A percentile compares a stretch with the other conserved stretches of the same genome.
These are phyloP conservation scores for Leguminivora glycinivorella DNA, from an alignment of 1,140 invertebrate species.

Conservation along the genomic window DNA sequence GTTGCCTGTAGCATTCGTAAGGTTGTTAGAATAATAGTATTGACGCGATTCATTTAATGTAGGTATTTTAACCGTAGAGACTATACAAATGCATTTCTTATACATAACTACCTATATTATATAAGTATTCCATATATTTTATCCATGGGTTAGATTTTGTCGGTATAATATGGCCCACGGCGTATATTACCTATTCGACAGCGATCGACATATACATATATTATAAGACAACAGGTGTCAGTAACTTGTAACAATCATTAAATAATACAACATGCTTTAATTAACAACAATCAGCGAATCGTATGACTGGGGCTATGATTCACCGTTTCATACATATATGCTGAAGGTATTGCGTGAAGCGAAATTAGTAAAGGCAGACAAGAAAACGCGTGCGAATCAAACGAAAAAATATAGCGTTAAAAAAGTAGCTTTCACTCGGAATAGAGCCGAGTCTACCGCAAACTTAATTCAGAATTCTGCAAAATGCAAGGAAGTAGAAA, in stretches of 20 bases:
- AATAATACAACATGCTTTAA: slow-evolving; percentile 46
- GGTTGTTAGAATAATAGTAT: no score
- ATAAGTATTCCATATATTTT: no score
- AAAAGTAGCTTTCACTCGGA: slow-evolving; percentile 4
- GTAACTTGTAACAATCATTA: slow-evolving; percentile 38
- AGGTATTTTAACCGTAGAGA: no score
- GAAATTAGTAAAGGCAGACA: background rate
- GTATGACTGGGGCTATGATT: slow-evolving; percentile 36
- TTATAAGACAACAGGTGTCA: slow-evolving; percentile 47
- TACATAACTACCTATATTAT: no score
- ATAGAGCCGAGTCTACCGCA: no score
- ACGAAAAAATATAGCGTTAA: background rate
- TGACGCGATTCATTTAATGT: no score
- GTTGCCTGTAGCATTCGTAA: no score
- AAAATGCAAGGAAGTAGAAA: no score
- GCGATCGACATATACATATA: slow-evolving; percentile 47
- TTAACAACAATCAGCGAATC: slow-evolving; percentile 35
- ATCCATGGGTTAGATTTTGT: background rate
- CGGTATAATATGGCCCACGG: slow-evolving; percentile 11
- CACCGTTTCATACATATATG: slow-evolving; percentile 32
- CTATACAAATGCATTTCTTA: no score
- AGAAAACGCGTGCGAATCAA: background rate
- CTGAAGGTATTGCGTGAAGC: slow-evolving; percentile 7
- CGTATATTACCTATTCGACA: slow-evolving; percentile 41
- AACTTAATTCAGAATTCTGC: no score